Evolutionary conservation across 2,888 invertebrate genomes (phyloP).

Genomic region (Podotricha telesiphe): DNA sequence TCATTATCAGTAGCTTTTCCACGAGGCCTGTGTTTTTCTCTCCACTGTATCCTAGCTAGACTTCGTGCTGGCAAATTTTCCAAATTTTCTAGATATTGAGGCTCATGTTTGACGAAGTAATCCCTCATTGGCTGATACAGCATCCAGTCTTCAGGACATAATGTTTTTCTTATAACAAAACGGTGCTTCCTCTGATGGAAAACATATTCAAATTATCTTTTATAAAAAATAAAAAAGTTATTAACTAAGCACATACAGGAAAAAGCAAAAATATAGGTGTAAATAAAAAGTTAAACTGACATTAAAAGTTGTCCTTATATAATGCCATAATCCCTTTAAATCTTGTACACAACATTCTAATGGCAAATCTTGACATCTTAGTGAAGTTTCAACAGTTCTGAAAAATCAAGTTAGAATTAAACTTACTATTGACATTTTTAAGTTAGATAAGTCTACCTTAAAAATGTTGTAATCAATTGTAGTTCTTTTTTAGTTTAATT

Average conservation of each 20-base stretch:
- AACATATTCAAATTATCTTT: background rate
- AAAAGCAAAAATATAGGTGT: background rate
- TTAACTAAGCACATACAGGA: background rate
- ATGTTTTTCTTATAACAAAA: conserved; percentile 59
- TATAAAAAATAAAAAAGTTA: conserved; percentile 27
- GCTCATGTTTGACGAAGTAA: conserved; percentile 63
- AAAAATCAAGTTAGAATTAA: conserved; percentile 39
- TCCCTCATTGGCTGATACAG: conserved; percentile 61
- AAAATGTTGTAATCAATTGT: too few species aligned
- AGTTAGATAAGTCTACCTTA: too few species aligned
- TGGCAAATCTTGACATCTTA: conserved; percentile 68
- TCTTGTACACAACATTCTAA: conserved; percentile 75
- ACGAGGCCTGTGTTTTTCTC: conserved; percentile 42
- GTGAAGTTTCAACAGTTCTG: conserved; percentile 71
- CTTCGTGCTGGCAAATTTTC: conserved; percentile 54
- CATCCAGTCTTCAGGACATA: conserved; percentile 61
- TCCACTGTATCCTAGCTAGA: conserved; percentile 26
- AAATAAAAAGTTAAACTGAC: conserved; percentile 54
- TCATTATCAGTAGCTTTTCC: conserved; percentile 52
- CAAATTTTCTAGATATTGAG: conserved; percentile 57
- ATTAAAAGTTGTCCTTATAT: conserved; percentile 69
- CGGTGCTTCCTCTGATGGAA: conserved; percentile 69
- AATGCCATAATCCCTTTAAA: conserved; percentile 74
- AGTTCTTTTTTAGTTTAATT: too few species aligned
- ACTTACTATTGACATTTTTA: background rate